Evolutionary conservation across 1,140 invertebrate species (phyloP).

Genomic region (Holotrichia oblita): DNA sequence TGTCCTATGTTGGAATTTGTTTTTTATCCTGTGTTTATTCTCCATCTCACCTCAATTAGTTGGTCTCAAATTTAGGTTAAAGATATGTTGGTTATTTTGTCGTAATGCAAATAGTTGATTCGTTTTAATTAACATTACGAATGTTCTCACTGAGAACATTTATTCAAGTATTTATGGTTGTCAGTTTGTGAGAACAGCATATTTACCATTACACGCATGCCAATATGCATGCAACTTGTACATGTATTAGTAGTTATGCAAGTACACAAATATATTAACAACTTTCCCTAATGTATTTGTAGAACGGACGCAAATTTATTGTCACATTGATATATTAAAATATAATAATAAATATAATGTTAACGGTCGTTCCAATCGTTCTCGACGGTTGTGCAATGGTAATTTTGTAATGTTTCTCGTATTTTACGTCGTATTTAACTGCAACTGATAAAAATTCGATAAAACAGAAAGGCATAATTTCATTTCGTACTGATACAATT

Average conservation of each 20-base stretch:
- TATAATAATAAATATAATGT: slow-evolving; percentile 33
- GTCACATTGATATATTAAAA: slow-evolving; percentile 40
- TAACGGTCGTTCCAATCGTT: neutral
- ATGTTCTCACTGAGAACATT: neutral
- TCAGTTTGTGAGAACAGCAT: slow-evolving; percentile 4
- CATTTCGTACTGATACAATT: no score
- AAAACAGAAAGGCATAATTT: no score
- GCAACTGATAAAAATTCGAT: neutral
- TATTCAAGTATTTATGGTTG: slow-evolving; percentile 22
- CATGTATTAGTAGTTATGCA: slow-evolving; percentile 22
- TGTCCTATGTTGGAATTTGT: no score
- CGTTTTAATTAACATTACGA: slow-evolving; percentile 37
- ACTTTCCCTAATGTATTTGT: slow-evolving; percentile 38
- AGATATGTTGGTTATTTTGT: no score
- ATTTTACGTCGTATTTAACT: neutral
- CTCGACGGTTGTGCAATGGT: neutral
- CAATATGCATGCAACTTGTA: neutral
- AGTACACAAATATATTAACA: slow-evolving; percentile 38
- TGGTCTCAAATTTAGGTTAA: no score
- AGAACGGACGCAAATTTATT: slow-evolving; percentile 36
- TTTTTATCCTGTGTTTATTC: no score
- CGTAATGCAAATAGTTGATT: neutral
- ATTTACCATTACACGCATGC: slow-evolving; percentile 10
- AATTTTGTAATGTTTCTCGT: slow-evolving; percentile 19
- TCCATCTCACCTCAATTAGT: no score